Conservation (phyloP, 1,140 invertebrate species). For the Hyles euphorbiae region DNA sequence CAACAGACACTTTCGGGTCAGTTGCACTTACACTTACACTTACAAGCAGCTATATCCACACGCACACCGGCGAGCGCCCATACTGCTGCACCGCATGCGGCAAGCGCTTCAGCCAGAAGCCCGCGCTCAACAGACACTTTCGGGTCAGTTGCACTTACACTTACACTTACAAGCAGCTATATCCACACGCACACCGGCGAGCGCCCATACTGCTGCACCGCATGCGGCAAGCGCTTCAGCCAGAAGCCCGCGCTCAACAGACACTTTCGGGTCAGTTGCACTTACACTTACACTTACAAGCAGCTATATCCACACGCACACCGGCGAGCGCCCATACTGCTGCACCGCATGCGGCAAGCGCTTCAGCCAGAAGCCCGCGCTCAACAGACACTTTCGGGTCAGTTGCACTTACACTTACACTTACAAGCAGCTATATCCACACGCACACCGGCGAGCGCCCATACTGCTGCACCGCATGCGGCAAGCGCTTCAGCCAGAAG, state of each 20-base stretch:
- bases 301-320: slow-evolving; percentile 9
- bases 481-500: slow-evolving; percentile 43
- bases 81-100: slow-evolving; percentile 29
- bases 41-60: background rate
- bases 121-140: slow-evolving; percentile 33
- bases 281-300: too few relatives aligned
- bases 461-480: slow-evolving; percentile 27
- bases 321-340: slow-evolving; percentile 15
- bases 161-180: too few relatives aligned
- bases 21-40: too few relatives aligned
- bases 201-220: slow-evolving; percentile 19
- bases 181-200: slow-evolving; percentile 17
- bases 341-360: slow-evolving; percentile 32
- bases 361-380: slow-evolving; percentile 47
- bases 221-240: slow-evolving; percentile 38
- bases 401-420: too few relatives aligned
- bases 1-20: slow-evolving; percentile 15
- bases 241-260: slow-evolving; percentile 48
- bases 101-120: slow-evolving; percentile 44
- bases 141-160: too few relatives aligned
- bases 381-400: slow-evolving; percentile 22
- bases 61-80: slow-evolving; percentile 18
- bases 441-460: slow-evolving; percentile 20
- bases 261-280: too few relatives aligned
- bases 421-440: too few relatives aligned